A percentile compares a stretch with the other conserved stretches of the same genome.
Conservation (phyloP, 2,797 vertebrate species). For the Jordanella pulchra region DNA sequence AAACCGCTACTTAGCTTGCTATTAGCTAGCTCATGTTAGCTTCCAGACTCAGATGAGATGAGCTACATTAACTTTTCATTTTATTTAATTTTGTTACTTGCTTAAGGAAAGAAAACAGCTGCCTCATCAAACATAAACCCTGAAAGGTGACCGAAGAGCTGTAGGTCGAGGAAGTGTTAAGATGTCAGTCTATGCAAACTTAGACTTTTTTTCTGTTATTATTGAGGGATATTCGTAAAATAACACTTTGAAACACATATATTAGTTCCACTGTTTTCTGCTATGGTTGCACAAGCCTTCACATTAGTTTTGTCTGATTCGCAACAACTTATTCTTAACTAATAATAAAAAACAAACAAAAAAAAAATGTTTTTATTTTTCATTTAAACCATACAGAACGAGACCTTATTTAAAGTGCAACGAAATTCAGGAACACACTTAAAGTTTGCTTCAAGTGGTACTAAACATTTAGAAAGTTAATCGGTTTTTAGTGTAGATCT, state of each 20-base stretch:
- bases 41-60: neutral
- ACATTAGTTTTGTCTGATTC: neutral
- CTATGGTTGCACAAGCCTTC: neutral
- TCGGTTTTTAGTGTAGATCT: too few relatives aligned
- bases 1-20: constrained; percentile 9
- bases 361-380: too few relatives aligned
- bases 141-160: neutral
- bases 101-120: neutral
- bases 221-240: neutral
- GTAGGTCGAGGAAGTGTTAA: neutral
- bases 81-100: neutral
- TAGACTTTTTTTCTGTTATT: neutral
- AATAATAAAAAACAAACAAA: too few relatives aligned
- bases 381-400: too few relatives aligned
- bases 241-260: too few relatives aligned
- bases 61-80: neutral
- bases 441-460: too few relatives aligned
- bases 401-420: too few relatives aligned
- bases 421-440: too few relatives aligned
- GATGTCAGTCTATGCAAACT: neutral
- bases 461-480: too few relatives aligned
- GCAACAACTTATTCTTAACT: neutral
- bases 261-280: too few relatives aligned
- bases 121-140: neutral
- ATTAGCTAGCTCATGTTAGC: constrained; percentile 17